These are phyloP conservation scores for Epsilonema sp. DNA, from an alignment of 2,888 invertebrate species.

Conservation along the genomic window DNA sequence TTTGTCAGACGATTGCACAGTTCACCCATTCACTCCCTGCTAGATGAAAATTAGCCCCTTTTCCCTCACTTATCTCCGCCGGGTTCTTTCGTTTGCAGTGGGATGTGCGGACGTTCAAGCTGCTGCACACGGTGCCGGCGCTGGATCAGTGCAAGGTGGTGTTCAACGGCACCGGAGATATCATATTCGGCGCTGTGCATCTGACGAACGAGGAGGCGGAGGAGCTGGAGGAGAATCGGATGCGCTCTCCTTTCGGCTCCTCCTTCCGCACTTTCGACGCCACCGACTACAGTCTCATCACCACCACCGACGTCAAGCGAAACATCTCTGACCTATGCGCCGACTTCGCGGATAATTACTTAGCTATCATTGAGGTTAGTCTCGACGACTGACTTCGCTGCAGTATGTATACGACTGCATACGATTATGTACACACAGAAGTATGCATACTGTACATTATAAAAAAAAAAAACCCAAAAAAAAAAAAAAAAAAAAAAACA, in stretches of 20 bases:
- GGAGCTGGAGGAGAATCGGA: constrained; percentile 33
- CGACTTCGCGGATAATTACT: constrained; percentile 60
- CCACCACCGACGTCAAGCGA: constrained; percentile 76
- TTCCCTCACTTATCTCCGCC: not conserved
- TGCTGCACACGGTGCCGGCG: constrained; percentile 76
- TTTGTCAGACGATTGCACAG: too few relatives aligned
- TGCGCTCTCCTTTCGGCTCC: constrained; percentile 50
- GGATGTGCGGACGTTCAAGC: constrained; percentile 82
- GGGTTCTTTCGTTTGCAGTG: constrained; percentile 43
- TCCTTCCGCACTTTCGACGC: constrained; percentile 75
- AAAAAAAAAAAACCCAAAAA: too few relatives aligned
- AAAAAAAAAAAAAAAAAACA: too few relatives aligned
- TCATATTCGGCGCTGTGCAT: constrained; percentile 40
- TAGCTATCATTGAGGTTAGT: constrained; percentile 56
- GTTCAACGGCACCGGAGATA: constrained; percentile 66
- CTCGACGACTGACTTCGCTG: too few relatives aligned
- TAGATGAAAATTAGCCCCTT: too few relatives aligned
- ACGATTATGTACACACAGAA: too few relatives aligned
- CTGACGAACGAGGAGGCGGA: not conserved
- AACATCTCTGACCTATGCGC: constrained; percentile 67
- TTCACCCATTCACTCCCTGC: too few relatives aligned
- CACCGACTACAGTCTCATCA: constrained; percentile 54
- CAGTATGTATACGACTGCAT: too few relatives aligned
- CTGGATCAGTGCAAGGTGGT: constrained; percentile 70
- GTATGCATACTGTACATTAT: too few relatives aligned